Conservation (phyloP, 1,140 invertebrate genomes). For the Brachionus plicatilis region DNA sequence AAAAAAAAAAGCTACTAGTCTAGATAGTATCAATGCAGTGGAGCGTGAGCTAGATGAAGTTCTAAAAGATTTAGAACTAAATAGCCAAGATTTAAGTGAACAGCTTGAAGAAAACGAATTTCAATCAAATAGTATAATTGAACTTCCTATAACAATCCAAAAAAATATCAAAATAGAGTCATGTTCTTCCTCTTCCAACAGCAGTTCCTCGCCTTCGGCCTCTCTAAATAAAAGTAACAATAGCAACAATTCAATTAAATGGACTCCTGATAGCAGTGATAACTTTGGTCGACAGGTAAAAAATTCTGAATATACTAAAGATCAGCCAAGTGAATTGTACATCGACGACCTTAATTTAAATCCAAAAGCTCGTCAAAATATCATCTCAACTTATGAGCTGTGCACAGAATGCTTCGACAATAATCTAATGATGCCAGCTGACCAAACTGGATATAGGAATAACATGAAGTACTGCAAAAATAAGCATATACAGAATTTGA, state of each 20-base stretch:
- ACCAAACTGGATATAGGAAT: neutral
- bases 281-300: neutral
- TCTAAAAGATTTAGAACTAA: constrained; percentile 32
- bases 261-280: neutral
- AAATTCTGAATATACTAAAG: neutral
- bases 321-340: neutral
- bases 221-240: constrained; percentile 36
- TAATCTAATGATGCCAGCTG: neutral
- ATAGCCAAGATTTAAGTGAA: constrained; percentile 37
- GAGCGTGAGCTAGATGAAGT: constrained; percentile 35
- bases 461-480: constrained; percentile 2
- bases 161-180: constrained; percentile 32
- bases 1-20: constrained; percentile 26
- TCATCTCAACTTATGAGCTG: constrained; percentile 36
- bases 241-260: constrained; percentile 31
- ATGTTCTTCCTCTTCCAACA: constrained; percentile 20
- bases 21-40: constrained; percentile 34
- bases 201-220: constrained; percentile 15
- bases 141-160: constrained; percentile 29
- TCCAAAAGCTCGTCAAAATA: constrained; percentile 20
- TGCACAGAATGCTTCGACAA: constrained; percentile 31
- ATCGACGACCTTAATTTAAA: neutral
- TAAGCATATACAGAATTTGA: neutral
- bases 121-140: constrained; percentile 14
- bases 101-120: constrained; percentile 36